Evolutionary conservation across 1,140 invertebrate species (phyloP).

Genomic region (Metopolophium dirhodum): DNA sequence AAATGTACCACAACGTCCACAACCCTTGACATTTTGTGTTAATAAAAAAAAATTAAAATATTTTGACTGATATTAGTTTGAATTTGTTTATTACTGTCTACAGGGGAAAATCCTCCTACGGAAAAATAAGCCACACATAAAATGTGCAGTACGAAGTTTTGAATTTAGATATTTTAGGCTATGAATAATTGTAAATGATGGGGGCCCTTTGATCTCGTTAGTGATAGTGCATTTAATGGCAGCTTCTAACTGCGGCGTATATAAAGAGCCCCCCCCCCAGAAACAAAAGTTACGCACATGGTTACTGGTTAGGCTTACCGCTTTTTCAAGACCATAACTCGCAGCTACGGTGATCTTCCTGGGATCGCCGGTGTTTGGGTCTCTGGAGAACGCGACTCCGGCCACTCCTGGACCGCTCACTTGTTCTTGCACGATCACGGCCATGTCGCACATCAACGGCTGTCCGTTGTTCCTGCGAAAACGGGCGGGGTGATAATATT

Average conservation of each 20-base stretch:
- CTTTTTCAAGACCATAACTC: constrained; percentile 83
- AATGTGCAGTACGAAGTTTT: not conserved
- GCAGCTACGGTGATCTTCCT: constrained; percentile 74
- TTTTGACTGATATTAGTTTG: not conserved
- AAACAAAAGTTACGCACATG: not conserved
- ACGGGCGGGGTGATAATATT: not conserved
- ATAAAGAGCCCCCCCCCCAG: no score
- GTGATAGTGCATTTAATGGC: not conserved
- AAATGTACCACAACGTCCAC: no score
- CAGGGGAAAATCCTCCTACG: not conserved
- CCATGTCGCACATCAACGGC: constrained; percentile 71
- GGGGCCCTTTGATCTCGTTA: not conserved
- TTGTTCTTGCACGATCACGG: constrained; percentile 83
- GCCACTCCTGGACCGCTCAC: constrained; percentile 71
- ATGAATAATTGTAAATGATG: not conserved
- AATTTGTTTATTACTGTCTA: not conserved
- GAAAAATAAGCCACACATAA: not conserved
- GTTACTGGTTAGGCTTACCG: constrained; percentile 60
- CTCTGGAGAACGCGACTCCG: constrained; percentile 81
- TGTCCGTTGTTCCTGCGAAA: constrained; percentile 71
- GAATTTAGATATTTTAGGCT: not conserved
- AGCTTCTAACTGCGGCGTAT: not conserved
- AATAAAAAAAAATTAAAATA: not conserved
- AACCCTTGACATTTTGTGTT: no score
- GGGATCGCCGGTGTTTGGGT: constrained; percentile 75